Evolutionary conservation across 2,888 invertebrate species (phyloP), one percentile per base, ranked within the genome.

Genomic region (Drosophila maculinotata): DNA sequence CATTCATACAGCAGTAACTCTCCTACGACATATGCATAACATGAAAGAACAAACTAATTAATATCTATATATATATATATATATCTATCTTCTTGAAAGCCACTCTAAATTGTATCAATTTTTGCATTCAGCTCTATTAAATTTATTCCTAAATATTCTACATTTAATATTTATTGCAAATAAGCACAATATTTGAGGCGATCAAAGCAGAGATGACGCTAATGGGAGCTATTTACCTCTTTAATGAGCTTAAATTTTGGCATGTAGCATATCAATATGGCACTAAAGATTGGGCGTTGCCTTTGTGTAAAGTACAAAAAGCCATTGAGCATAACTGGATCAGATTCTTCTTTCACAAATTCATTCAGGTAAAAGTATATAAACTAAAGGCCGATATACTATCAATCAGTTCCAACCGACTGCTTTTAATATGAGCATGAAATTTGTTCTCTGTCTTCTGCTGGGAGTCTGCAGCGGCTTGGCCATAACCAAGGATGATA

Each of bases 351-450:
- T 42, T 12, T 26, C 12, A 14, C 31, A 25, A 25, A 57, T 14
- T 15, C 6, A 12, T 20, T 7, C 3, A 3, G 7, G 3, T 17
- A 33, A 28, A 31, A 49, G 38, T 68, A 64, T 68, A 63, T 44
- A 68, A 69, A 23, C 60, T 31, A 15, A 3, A 7, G 9, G n/a
- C 8, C 14, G 6, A 45, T 23, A 10, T 35, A 17, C 10, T 42
- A 39, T 9, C 36, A 10, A 47, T 51, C 69, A 74, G 73, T 73
- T 52, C 7, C 17, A 48, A 25, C 7, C 4, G 23, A 47, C 38
- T 35, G 49, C 44, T 51, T 47, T 8, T 35, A 36, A 64, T 35
- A 70, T 70, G 70, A 54, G 47, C 30, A 10, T 35, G 10, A 48
- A 42, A 39, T 28, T 63, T 15, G 31, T n/a, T 9, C 1, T 64